Percentiles rank a stretch among this genome's conserved stretches.
phyloP scores from a whole-genome alignment of 2,113 vertebrate genomes.

The Campylomormyrus tamandua region DNA sequence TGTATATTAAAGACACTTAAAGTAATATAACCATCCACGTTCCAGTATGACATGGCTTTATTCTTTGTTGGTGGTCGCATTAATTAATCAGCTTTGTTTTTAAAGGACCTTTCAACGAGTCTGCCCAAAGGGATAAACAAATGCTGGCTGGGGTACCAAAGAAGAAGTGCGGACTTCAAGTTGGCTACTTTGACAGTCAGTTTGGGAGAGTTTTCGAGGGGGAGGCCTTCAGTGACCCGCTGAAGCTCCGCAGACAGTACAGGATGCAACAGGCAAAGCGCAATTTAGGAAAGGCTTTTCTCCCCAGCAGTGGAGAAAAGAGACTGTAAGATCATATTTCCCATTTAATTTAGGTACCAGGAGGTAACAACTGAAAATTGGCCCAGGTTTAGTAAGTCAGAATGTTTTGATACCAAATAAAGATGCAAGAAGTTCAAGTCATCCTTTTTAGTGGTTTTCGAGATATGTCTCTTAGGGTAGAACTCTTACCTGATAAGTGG shows the following conservation, averaged over 20 bases:
- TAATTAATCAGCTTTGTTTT: conserved; percentile 29
- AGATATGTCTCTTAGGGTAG: neutral
- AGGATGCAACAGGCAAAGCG: conserved; percentile 70
- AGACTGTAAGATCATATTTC: conserved; percentile 59
- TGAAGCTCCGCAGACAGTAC: conserved; percentile 62
- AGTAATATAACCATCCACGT: neutral
- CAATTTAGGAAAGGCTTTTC: conserved; percentile 71
- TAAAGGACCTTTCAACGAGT: conserved; percentile 72
- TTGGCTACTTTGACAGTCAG: conserved; percentile 71
- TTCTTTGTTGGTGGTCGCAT: neutral
- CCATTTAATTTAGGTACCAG: neutral
- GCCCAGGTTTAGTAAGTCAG: neutral
- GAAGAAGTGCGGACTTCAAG: conserved; percentile 62
- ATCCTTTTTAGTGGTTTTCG: neutral
- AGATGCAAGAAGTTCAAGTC: neutral
- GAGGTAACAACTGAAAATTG: neutral
- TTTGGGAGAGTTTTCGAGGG: conserved; percentile 69
- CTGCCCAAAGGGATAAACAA: conserved; percentile 70
- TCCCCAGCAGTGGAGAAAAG: conserved; percentile 69
- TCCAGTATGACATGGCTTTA: neutral
- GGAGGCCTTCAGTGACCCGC: conserved; percentile 63
- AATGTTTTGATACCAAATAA: neutral
- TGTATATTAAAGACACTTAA: neutral
- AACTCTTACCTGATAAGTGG: neutral
- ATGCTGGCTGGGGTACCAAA: conserved; percentile 64